Base-by-base conservation (phyloP, 2,888 invertebrate species). In the Halictus quadricinctus region DNA sequence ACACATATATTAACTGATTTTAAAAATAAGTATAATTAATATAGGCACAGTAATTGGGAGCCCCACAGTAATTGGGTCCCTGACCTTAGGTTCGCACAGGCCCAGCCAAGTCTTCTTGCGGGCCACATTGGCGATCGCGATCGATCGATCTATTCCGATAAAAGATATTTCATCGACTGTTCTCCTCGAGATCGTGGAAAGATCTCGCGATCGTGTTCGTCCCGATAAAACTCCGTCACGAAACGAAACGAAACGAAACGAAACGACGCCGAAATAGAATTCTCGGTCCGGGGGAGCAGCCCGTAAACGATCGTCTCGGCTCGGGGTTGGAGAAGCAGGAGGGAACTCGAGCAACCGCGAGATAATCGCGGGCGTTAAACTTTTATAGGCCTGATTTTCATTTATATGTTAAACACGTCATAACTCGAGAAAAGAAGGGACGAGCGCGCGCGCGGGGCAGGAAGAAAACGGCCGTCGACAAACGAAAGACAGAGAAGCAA, bases 391-490 rank as follows among this genome's bases (percentile, higher is more conserved):
- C 90, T 86, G 92, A 92, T 92, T 92, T 93, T 93, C 92, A 93
- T 93, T 93, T 93, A 92, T 93, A 93, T 93, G 93, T 93, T 93
- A 93, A 93, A 92, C 92, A 85, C 89, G 91, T 91, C 91, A 89
- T 93, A 92, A 93, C 91, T 90, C 88, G 86, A 83, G 41, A 64
- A 81, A 60, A 72, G 54, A 58, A 54, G n/a, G 25, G 48, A 29
- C 64, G 25, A 15, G 13, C 5, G 15, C 54, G 54, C 21, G 18
- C 18, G 21, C 54, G 7, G 25, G 5, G 25, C n/a, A 60, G 25
- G 15, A 60, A 60, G 60, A 60, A 29, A 29, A 25, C 54, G 54
- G 21, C 21, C 54, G 21, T 54, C 54, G 54, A 54, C 54, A 21
- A 50, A 29, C 21, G 66, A 50, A 21, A 13, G 76, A 29, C 25